phyloP scores from a whole-genome alignment of 2,797 vertebrate genomes.

The Otolemur crassicaudatus region DNA sequence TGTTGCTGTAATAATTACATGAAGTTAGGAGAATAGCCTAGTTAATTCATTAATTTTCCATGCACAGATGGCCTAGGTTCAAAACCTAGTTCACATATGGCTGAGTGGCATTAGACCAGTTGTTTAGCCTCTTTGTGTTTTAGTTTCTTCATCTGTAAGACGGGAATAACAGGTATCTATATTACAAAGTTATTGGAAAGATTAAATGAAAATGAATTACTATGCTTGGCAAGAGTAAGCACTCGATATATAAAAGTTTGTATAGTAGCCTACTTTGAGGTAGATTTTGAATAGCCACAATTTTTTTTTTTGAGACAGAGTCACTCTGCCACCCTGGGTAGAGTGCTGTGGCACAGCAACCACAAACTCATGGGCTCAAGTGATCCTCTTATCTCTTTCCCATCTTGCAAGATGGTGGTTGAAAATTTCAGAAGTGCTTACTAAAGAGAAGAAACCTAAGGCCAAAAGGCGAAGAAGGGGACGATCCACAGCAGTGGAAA shows the following conservation, averaged over 20 bases:
- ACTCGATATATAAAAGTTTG: neutral
- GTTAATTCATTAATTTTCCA: neutral
- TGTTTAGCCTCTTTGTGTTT: neutral
- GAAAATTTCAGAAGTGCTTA: too few species aligned
- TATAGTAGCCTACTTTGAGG: neutral
- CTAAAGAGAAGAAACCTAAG: too few species aligned
- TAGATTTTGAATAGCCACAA: neutral
- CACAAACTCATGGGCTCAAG: too few species aligned
- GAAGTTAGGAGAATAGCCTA: neutral
- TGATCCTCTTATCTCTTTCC: too few species aligned
- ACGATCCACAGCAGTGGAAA: too few species aligned
- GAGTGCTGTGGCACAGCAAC: too few species aligned
- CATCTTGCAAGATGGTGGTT: too few species aligned
- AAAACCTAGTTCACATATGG: neutral
- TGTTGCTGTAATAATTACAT: neutral
- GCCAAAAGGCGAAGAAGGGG: too few species aligned
- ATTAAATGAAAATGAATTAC: neutral
- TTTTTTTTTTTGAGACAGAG: too few species aligned
- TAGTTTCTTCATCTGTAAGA: neutral
- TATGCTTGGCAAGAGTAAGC: neutral
- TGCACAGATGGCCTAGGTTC: neutral
- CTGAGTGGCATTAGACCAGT: too few species aligned
- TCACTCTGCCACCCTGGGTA: too few species aligned
- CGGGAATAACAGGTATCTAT: neutral
- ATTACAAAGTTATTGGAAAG: neutral